These are phyloP conservation scores for Hermodice carunculata DNA, from an alignment of 2,888 invertebrate species.

Conservation along the genomic window DNA sequence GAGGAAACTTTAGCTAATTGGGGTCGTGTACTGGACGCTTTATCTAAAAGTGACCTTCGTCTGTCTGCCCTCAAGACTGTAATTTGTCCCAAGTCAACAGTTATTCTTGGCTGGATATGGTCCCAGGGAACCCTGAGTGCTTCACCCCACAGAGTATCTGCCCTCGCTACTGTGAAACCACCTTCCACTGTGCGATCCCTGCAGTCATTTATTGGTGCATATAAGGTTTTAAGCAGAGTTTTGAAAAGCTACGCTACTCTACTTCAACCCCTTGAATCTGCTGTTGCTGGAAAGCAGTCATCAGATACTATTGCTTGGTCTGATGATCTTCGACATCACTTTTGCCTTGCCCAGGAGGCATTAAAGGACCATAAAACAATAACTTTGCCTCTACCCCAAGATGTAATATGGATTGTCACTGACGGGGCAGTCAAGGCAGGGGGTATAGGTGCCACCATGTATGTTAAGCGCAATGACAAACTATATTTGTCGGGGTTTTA, in stretches of 20 bases:
- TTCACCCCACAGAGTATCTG: not conserved
- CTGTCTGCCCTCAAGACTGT: not conserved
- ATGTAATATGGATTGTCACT: not conserved
- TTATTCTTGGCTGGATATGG: too few relatives aligned
- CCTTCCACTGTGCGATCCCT: not conserved
- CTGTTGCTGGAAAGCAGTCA: not conserved
- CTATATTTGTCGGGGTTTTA: not conserved
- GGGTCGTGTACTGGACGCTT: not conserved
- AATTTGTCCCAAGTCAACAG: too few relatives aligned
- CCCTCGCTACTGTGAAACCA: not conserved
- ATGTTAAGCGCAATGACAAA: not conserved
- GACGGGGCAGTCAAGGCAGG: constrained; percentile 2
- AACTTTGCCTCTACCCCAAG: not conserved
- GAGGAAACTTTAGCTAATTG: constrained; percentile 5
- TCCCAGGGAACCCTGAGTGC: not conserved
- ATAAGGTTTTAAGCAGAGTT: not conserved
- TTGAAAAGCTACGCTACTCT: too few relatives aligned
- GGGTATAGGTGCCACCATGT: too few relatives aligned
- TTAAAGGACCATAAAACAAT: not conserved
- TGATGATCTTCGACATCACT: not conserved
- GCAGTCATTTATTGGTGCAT: not conserved
- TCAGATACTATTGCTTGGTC: not conserved
- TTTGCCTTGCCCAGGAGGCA: not conserved
- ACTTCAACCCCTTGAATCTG: not conserved
- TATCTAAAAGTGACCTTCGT: not conserved